A percentile compares a stretch with the other conserved stretches of the same genome.
These are phyloP conservation scores for Trissonchulus sp. DNA, from an alignment of 2,888 invertebrate genomes.

Conservation along the genomic window DNA sequence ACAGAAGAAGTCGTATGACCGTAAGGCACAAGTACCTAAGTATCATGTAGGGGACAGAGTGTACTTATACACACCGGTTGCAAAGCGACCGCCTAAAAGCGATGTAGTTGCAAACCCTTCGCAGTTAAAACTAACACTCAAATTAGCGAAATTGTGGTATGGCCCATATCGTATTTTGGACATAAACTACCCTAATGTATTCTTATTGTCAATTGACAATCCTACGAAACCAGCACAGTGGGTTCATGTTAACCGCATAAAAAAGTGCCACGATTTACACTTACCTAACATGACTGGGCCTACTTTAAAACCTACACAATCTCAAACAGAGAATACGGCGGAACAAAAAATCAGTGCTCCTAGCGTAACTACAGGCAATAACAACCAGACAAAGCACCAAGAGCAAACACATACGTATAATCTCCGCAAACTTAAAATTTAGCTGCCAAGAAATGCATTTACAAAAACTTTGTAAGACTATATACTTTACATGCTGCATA, in stretches of 20 bases:
- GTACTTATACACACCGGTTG: background rate
- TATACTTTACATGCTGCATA: too few species aligned
- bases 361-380: too few species aligned
- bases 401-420: too few species aligned
- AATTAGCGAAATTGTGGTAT: background rate
- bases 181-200: background rate
- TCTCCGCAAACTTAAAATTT: too few species aligned
- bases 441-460: too few species aligned
- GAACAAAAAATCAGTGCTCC: too few species aligned
- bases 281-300: slow-evolving; percentile 14
- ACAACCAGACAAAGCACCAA: too few species aligned
- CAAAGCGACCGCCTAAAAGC: too few species aligned
- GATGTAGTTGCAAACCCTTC: too few species aligned
- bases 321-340: too few species aligned
- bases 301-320: too few species aligned
- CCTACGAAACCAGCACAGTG: background rate
- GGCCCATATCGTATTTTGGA: background rate
- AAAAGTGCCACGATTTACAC: background rate
- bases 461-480: too few species aligned
- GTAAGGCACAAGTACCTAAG: background rate
- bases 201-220: background rate
- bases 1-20: background rate
- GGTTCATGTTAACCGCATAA: background rate
- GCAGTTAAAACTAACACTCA: background rate
- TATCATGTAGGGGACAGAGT: background rate